Evolutionary conservation across 2,113 vertebrate genomes (phyloP).

Genomic region (Telmatochromis sp.): DNA sequence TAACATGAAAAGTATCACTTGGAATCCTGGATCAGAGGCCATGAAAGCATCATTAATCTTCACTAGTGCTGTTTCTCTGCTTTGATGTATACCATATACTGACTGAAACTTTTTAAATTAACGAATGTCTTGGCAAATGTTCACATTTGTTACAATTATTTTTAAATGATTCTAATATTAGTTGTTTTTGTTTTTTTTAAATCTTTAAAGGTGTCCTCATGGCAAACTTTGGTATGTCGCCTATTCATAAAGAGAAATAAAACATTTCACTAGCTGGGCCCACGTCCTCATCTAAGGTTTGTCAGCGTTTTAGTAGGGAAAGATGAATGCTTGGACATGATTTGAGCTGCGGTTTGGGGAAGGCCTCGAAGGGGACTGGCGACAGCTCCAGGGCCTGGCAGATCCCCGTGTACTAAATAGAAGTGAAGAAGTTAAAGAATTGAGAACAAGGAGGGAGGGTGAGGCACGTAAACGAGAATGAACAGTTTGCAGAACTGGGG

Average conservation of each 20-base stretch:
- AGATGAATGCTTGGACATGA: not conserved
- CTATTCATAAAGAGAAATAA: not conserved
- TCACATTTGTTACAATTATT: not conserved
- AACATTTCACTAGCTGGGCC: not conserved
- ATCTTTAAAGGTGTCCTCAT: accelerated
- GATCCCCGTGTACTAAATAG: accelerated
- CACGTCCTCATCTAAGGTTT: accelerated
- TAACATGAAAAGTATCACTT: not conserved
- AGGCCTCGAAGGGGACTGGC: accelerated
- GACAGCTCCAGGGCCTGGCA: accelerated
- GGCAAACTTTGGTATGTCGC: accelerated
- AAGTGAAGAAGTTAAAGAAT: not conserved
- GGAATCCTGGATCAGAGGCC: not conserved
- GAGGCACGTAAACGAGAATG: accelerated
- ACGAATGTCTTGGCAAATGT: accelerated
- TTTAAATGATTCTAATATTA: not conserved
- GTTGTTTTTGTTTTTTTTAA: accelerated
- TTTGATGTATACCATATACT: not conserved
- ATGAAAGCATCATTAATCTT: not conserved
- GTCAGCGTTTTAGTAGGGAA: not conserved
- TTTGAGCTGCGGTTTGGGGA: not conserved
- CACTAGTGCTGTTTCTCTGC: not conserved
- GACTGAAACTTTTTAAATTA: not conserved
- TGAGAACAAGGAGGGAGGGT: not conserved
- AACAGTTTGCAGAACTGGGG: not conserved